These are phyloP conservation scores for Pentalonia nigronervosa DNA, from an alignment of 1,140 invertebrate genomes.

Conservation along the genomic window DNA sequence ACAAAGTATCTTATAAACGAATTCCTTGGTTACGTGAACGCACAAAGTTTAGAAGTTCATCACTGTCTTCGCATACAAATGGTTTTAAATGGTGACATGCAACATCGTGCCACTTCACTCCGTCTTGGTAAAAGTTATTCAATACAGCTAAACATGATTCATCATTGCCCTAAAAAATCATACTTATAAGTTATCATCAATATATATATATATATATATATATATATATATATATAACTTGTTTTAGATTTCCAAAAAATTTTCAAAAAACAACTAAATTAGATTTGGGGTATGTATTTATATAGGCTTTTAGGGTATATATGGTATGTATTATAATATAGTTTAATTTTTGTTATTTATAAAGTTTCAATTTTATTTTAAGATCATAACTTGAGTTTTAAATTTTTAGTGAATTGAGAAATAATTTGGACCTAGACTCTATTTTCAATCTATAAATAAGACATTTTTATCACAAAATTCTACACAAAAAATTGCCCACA, in stretches of 20 bases:
- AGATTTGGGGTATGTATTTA: too few species aligned
- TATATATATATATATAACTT: too few species aligned
- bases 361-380: too few species aligned
- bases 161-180: conserved; percentile 76
- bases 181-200: not conserved
- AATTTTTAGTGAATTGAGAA: too few species aligned
- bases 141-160: conserved; percentile 88
- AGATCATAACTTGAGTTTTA: too few species aligned
- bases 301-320: too few species aligned
- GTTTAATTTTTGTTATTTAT: not conserved
- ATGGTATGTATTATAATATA: too few species aligned
- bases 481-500: too few species aligned
- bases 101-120: conserved; percentile 91
- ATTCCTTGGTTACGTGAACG: conserved; percentile 84
- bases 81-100: conserved; percentile 91
- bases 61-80: conserved; percentile 91
- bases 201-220: not conserved
- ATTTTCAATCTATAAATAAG: too few species aligned
- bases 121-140: conserved; percentile 93
- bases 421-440: too few species aligned
- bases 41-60: conserved; percentile 89
- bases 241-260: too few species aligned
- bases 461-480: too few species aligned
- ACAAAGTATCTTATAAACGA: conserved; percentile 72
- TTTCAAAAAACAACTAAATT: not conserved